A percentile compares a stretch with the other conserved stretches of the same genome.
Evolutionary conservation across 2,113 vertebrate genomes (phyloP).

Genomic region (Hydropotes inermis): DNA sequence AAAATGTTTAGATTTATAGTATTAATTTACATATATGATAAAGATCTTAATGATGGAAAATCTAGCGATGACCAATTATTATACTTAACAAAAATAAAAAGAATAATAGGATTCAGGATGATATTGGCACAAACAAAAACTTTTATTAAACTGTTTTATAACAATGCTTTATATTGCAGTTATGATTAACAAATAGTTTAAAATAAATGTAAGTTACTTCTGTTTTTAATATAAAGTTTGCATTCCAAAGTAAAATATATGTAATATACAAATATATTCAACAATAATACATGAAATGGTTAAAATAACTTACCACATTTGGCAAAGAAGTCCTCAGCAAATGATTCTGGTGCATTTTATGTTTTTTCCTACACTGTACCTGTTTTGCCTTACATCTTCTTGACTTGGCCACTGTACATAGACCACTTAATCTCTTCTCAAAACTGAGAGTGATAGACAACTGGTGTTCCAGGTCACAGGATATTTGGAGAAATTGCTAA

Average conservation of each 20-base stretch:
- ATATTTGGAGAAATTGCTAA: background rate
- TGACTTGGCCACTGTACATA: background rate
- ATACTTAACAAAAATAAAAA: background rate
- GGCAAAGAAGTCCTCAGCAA: background rate
- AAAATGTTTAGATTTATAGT: background rate
- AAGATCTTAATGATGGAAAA: background rate
- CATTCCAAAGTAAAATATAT: background rate
- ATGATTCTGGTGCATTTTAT: background rate
- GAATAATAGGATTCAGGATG: background rate
- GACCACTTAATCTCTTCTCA: background rate
- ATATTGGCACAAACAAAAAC: background rate
- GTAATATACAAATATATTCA: background rate
- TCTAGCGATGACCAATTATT: background rate
- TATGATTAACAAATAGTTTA: background rate
- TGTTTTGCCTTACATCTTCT: background rate
- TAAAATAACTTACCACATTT: background rate
- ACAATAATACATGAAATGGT: background rate
- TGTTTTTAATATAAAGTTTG: background rate
- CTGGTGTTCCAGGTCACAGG: background rate
- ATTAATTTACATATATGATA: background rate
- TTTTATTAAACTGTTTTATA: background rate
- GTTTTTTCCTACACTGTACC: background rate
- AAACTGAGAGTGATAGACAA: background rate
- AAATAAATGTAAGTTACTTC: background rate
- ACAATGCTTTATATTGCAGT: background rate